Evolutionary conservation across 2,113 vertebrate species (phyloP).

Genomic region (Pogona vitticeps): DNA sequence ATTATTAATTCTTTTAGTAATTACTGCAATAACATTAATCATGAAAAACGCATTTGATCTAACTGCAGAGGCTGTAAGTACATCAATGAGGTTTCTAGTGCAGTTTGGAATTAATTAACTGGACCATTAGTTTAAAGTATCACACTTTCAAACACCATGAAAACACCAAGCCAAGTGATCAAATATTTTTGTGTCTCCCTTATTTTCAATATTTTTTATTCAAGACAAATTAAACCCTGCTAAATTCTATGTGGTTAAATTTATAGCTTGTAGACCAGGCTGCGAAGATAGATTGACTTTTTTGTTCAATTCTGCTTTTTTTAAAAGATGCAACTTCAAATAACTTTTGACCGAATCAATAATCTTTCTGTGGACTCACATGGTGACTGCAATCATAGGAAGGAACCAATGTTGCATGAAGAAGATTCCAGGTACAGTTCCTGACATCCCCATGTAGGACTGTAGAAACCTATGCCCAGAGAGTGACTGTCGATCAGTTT

Average conservation of each 20-base stretch:
- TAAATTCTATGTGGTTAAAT: background rate
- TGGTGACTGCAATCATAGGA: background rate
- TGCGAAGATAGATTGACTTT: too few species aligned
- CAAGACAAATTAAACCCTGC: background rate
- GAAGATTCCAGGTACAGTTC: background rate
- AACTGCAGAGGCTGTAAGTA: constrained; percentile 13
- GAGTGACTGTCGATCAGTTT: background rate
- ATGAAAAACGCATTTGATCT: constrained; percentile 6
- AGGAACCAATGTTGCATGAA: background rate
- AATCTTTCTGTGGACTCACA: background rate
- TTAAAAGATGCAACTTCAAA: too few species aligned
- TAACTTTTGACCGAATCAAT: too few species aligned
- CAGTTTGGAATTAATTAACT: constrained; percentile 40
- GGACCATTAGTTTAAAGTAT: constrained; percentile 21
- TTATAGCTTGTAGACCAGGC: background rate
- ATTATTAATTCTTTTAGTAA: constrained; percentile 11
- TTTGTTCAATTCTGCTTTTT: too few species aligned
- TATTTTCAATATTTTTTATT: background rate
- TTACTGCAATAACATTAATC: constrained; percentile 22
- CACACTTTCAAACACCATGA: constrained; percentile 4
- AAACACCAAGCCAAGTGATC: background rate
- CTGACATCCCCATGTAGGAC: background rate
- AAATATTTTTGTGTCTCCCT: constrained; percentile 1
- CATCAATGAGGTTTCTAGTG: background rate
- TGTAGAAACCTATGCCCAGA: background rate